These are phyloP conservation scores for Ariopsis seemanni DNA, from an alignment of 2,113 vertebrate species.

Conservation along the genomic window DNA sequence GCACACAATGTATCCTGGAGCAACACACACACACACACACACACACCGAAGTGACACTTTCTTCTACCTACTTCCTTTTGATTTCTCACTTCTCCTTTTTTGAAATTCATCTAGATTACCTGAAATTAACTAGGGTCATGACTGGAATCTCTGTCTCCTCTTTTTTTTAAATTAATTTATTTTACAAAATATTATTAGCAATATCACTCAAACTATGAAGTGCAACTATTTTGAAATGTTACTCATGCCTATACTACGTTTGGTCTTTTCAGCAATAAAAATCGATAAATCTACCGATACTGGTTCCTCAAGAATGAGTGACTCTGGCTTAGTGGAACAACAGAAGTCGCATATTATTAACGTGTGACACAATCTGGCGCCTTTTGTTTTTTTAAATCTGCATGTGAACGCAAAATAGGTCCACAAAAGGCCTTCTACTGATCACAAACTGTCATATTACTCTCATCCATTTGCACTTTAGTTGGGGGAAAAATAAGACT, in stretches of 20 bases:
- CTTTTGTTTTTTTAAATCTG: not conserved
- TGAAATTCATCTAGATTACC: not conserved
- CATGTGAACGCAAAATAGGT: not conserved
- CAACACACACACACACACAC: not conserved
- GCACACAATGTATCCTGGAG: not conserved
- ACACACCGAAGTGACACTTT: not conserved
- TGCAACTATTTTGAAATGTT: not conserved
- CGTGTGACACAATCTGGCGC: not conserved
- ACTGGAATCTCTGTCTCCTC: not conserved
- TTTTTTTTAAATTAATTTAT: not conserved
- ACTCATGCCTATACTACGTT: not conserved
- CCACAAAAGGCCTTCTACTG: not conserved
- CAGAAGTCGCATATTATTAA: not conserved
- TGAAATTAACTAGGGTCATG: not conserved
- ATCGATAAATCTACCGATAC: not conserved
- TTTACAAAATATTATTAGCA: too few species aligned
- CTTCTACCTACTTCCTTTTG: not conserved
- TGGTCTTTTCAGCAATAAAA: not conserved
- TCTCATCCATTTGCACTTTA: not conserved
- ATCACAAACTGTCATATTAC: not conserved
- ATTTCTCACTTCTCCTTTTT: constrained; percentile 12
- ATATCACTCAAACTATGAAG: not conserved
- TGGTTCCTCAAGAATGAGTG: not conserved
- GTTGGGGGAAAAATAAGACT: not conserved
- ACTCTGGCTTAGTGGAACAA: not conserved